Evolutionary conservation across 2,113 vertebrate species (phyloP), one percentile per base, ranked within the genome.

Genomic region (Cepphus grylle): DNA sequence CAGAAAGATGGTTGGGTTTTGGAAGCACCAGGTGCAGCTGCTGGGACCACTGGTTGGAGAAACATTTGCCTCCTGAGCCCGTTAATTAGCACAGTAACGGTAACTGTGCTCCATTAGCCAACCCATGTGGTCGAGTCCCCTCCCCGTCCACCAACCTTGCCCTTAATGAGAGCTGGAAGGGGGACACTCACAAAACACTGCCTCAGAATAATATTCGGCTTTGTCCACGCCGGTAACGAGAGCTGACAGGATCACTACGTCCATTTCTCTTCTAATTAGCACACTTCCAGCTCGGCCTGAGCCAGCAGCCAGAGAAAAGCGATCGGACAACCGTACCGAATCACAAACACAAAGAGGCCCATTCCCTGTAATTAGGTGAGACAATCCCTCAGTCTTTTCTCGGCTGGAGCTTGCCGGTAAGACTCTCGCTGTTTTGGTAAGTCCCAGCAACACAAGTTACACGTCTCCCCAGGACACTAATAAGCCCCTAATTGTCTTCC

Each of bases 251-350:
- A 99, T 99, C 99, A 99, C 99, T 99, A 98, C 98, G 98, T 98
- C 99, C 98, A 98, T 99, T 99, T 99, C 98, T 99, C 98, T 99
- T 99, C 98, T 99, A 99, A 99, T 99, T 99, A 99, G 99, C 99
- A 99, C 99, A 99, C 99, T 99, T 99, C 98, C 98, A 98, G 98
- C 96, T 91, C 97, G 97, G 98, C 98, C 97, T 98, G 98, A 98
- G 98, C 98, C 95, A 98, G 98, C 97, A 98, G 98, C 97, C 97
- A 49, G 98, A 98, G 98, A 98, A 98, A 99, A 99, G 96, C 98
- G 98, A 99, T 99, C 99, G 97, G 99, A 99, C 99, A 99, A 98
- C 98, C 99, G 98, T 99, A 98, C 97, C 95, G 98, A 99, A 98
- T 96, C 97, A 98, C 98, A 99, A 99, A 99, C 99, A 99, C 99